Percentiles rank a stretch among this genome's conserved stretches.
phyloP scores from a whole-genome alignment of 1,140 invertebrate genomes.

The Lordiphosa mommai region DNA sequence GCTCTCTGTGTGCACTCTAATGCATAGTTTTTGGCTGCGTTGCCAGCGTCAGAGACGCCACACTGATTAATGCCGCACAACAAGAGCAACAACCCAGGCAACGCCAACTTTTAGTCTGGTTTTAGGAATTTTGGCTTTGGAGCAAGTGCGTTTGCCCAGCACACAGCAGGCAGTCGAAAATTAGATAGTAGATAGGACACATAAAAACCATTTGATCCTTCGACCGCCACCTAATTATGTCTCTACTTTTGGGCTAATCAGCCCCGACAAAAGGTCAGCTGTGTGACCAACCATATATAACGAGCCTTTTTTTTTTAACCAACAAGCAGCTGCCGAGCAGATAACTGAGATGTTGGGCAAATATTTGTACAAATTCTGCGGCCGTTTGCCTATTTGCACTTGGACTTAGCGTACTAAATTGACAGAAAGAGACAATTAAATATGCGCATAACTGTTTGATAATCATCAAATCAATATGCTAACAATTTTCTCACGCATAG shows the following conservation, averaged over 20 bases:
- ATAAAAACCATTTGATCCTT: conserved; percentile 64
- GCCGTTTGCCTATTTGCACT: conserved; percentile 52
- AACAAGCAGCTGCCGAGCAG: conserved; percentile 22
- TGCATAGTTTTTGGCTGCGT: too few relatives aligned
- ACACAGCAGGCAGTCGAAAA: conserved; percentile 45
- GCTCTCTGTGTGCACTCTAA: too few relatives aligned
- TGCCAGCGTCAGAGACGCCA: too few relatives aligned
- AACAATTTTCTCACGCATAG: conserved; percentile 71
- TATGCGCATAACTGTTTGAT: conserved; percentile 74
- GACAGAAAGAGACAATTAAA: conserved; percentile 45
- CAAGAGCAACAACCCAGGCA: too few relatives aligned
- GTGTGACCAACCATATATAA: conserved; percentile 23
- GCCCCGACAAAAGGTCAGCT: conserved; percentile 47
- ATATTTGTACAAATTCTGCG: conserved; percentile 54
- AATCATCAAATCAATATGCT: conserved; percentile 76
- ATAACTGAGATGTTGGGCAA: conserved; percentile 56
- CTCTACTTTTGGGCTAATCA: conserved; percentile 64
- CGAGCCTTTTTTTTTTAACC: background rate
- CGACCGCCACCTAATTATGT: conserved; percentile 62
- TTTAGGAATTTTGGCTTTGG: conserved; percentile 52
- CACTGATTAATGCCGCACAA: conserved; percentile 63
- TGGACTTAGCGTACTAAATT: conserved; percentile 41
- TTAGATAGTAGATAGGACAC: conserved; percentile 53
- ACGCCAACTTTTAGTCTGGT: conserved; percentile 42
- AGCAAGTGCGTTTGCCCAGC: conserved; percentile 7